These are phyloP conservation scores for Cirrhinus mrigala DNA, from an alignment of 2,797 vertebrate species.

Conservation along the genomic window DNA sequence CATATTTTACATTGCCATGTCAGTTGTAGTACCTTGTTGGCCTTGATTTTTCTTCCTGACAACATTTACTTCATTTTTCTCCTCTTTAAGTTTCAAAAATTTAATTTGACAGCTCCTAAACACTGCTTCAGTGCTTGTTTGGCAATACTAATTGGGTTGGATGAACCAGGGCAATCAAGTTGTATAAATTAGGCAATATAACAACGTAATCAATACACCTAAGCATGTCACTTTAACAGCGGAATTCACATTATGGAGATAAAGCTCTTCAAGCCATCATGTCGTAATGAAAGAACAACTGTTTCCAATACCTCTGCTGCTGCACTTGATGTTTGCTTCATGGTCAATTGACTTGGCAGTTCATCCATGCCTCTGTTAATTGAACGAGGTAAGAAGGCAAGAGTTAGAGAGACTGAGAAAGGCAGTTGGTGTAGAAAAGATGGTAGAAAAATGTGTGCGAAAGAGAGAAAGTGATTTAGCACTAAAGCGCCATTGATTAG, in stretches of 20 bases:
- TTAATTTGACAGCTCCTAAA: conserved; percentile 22
- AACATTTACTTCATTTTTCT: conserved; percentile 11
- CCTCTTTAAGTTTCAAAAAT: conserved; percentile 26
- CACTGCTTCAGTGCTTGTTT: conserved; percentile 26
- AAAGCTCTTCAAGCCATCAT: conserved; percentile 47
- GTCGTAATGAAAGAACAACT: conserved; percentile 61
- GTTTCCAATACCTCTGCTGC: conserved; percentile 67
- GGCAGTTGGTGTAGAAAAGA: conserved; percentile 34
- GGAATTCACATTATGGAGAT: conserved; percentile 51
- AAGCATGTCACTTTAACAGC: conserved; percentile 51
- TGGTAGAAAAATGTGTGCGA: conserved; percentile 29
- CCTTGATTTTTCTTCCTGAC: neutral
- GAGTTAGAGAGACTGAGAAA: conserved; percentile 53
- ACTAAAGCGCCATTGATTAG: conserved; percentile 79
- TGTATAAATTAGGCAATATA: conserved; percentile 50
- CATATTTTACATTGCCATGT: neutral
- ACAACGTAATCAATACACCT: conserved; percentile 50
- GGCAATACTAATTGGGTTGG: conserved; percentile 42
- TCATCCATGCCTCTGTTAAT: conserved; percentile 77
- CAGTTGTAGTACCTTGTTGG: neutral
- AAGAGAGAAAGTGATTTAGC: conserved; percentile 64
- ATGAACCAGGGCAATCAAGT: conserved; percentile 44
- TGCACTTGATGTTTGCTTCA: conserved; percentile 77
- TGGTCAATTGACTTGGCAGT: conserved; percentile 79
- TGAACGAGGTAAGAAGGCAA: conserved; percentile 65